A percentile compares a stretch with the other conserved stretches of the same genome.
These are phyloP conservation scores for Cryptomyrus ogoouensis DNA, from an alignment of 2,113 vertebrate species.

Conservation along the genomic window DNA sequence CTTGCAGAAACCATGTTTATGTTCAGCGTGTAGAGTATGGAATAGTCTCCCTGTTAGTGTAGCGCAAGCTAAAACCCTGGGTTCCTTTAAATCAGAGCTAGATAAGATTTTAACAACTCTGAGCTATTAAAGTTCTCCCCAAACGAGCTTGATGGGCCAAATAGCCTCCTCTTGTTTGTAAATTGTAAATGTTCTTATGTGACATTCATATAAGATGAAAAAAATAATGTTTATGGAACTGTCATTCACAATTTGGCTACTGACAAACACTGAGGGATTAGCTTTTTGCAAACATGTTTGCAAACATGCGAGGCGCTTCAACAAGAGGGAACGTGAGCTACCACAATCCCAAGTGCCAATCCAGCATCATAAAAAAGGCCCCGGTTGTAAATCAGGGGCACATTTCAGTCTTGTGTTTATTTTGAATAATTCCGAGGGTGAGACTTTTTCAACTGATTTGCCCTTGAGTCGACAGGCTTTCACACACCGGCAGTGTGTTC, in stretches of 20 bases:
- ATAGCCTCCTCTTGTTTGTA: too few species aligned
- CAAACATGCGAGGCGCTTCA: neutral
- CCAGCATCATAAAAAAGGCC: constrained; percentile 21
- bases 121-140: too few species aligned
- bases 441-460: constrained; percentile 24
- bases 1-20: neutral
- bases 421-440: constrained; percentile 30
- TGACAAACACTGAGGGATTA: neutral
- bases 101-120: too few species aligned
- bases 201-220: neutral
- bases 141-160: too few species aligned
- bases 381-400: constrained; percentile 27
- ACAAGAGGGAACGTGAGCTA: neutral
- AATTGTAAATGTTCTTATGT: too few species aligned
- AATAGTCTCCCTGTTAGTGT: too few species aligned
- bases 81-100: too few species aligned
- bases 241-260: neutral
- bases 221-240: neutral
- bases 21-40: too few species aligned
- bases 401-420: constrained; percentile 37
- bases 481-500: constrained; percentile 9
- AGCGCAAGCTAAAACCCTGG: too few species aligned
- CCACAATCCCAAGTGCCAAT: constrained; percentile 12
- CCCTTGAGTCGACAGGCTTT: neutral
- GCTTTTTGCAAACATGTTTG: neutral